These are phyloP conservation scores for Hyppa rectilinea DNA, from an alignment of 2,888 invertebrate species.

Conservation along the genomic window DNA sequence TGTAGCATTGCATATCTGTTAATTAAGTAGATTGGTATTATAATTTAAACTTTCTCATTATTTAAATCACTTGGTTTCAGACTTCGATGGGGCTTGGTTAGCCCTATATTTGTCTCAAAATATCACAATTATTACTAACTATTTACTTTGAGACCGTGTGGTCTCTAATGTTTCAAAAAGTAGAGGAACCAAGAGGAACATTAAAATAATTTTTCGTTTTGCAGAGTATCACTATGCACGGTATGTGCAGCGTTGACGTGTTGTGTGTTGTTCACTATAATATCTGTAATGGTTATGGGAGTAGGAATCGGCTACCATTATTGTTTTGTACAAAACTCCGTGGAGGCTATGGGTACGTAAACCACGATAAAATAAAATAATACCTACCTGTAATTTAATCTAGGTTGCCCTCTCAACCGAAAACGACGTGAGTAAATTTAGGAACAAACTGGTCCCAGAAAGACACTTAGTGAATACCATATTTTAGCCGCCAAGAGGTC, in stretches of 20 bases:
- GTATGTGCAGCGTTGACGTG: constrained; percentile 84
- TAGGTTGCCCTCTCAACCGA: background rate
- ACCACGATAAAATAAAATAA: background rate
- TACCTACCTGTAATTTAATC: constrained; percentile 7
- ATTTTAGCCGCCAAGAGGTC: background rate
- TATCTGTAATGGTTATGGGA: constrained; percentile 80
- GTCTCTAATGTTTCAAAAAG: background rate
- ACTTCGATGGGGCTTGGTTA: background rate
- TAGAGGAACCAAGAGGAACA: background rate
- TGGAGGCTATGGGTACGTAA: constrained; percentile 80
- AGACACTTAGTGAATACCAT: background rate
- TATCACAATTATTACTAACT: background rate
- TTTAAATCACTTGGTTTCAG: background rate
- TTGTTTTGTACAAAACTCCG: constrained; percentile 82
- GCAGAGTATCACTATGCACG: constrained; percentile 84
- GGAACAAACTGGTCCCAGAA: background rate
- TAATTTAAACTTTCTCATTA: constrained; percentile 2
- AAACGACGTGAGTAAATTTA: background rate
- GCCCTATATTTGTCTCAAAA: background rate
- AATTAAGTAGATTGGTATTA: constrained; percentile 3
- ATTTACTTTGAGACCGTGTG: background rate
- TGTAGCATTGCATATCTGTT: background rate
- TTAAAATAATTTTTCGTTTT: constrained; percentile 47
- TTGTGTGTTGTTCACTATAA: constrained; percentile 81
- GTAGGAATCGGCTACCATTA: constrained; percentile 87